Base-by-base conservation (phyloP, 2,888 invertebrate genomes). In the Scelioninae gen. 1 region DNA sequence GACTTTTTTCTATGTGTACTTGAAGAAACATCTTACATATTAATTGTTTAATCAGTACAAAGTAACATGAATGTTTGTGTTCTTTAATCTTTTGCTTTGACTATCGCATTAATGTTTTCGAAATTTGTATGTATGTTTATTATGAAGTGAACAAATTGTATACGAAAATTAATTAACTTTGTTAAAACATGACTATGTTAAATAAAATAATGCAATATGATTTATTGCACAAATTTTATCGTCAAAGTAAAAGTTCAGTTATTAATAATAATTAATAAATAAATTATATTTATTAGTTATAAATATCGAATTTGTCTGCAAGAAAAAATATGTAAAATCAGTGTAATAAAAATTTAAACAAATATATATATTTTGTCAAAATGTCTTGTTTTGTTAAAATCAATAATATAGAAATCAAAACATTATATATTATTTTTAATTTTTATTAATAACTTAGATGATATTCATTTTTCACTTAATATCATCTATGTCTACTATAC, bases 191-290 rank as follows among this genome's bases (percentile, higher is more conserved):
- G 6, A 16, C 47, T 15, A 47, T 38, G 13, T 8, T 9, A n/a
- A 16, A 5, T 13, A 23, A 65, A 40, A 43, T 69, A 65, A 40
- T 71, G 78, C 78, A 78, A 78, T 78, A 78, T 55, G 23, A 56
- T 45, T 43, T 69, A 78, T 76, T 71, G 78, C 63, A 71, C 78
- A 78, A 78, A 78, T 8, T 78, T 53, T 34, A 15, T 16, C n/a
- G 32, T 55, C 53, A 13, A 53, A n/a, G 13, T 53, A 31, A 32
- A 32, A 23, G 23, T 13, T 31, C 31, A 53, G 13, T 32, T 53
- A 53, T 53, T 31, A 43, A 5, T 5, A 43, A 31, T 53, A 47
- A 13, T 11, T 9, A 49, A 9, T 34, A 16, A 23, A 16, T 49
- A 49, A 5, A 23, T 23, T 7, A 23, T 15, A 2, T 47, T 16